Evolutionary conservation across 2,888 invertebrate genomes (phyloP).

Genomic region (Brenthis hecate): DNA sequence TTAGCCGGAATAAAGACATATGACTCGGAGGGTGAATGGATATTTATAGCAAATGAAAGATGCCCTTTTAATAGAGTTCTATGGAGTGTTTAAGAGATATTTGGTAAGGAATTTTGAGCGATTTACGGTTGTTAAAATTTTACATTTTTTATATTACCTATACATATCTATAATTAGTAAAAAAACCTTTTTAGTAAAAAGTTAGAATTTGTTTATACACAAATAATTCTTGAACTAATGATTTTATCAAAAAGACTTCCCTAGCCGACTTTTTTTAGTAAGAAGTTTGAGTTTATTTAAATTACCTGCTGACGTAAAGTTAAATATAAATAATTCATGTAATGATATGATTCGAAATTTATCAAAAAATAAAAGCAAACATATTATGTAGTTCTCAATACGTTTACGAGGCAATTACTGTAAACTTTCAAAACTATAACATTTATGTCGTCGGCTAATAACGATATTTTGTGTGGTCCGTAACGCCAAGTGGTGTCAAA

Average conservation of each 20-base stretch:
- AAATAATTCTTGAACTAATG: no score
- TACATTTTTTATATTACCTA: no score
- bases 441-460: slow-evolving; percentile 72
- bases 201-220: no score
- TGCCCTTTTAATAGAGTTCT: slow-evolving; percentile 72
- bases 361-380: slow-evolving; percentile 14
- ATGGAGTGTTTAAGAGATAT: slow-evolving; percentile 35
- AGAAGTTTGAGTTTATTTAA: no score
- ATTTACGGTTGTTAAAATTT: slow-evolving; percentile 11
- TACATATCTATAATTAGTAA: no score
- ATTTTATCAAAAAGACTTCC: no score
- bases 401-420: slow-evolving; percentile 64
- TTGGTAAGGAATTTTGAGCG: slow-evolving; percentile 31
- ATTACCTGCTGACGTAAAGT: no score
- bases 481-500: slow-evolving; percentile 70
- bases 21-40: slow-evolving; percentile 58
- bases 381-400: slow-evolving; percentile 50
- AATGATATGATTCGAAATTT: neutral
- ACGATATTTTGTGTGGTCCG: slow-evolving; percentile 73
- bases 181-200: no score
- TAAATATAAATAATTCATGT: no score
- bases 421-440: slow-evolving; percentile 64
- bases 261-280: no score
- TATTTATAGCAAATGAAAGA: slow-evolving; percentile 75
- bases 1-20: slow-evolving; percentile 81